A percentile compares a stretch with the other conserved stretches of the same genome.
Evolutionary conservation across 2,113 vertebrate species (phyloP).

Genomic region (Alligator sinensis): DNA sequence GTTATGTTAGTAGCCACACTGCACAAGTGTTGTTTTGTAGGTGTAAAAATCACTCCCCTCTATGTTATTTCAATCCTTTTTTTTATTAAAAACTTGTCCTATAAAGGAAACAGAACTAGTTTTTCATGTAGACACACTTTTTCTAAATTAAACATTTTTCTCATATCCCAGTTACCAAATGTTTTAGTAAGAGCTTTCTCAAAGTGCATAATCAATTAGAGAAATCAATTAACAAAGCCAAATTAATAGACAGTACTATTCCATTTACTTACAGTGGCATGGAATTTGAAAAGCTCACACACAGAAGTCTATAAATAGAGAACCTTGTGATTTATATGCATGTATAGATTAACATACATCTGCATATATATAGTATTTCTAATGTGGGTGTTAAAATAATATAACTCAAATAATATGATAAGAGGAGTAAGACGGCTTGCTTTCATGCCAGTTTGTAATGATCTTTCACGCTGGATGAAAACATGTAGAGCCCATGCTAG

Average conservation of each 20-base stretch:
- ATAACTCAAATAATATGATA: background rate
- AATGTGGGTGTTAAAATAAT: background rate
- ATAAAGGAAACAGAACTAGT: constrained; percentile 22
- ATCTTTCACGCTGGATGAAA: background rate
- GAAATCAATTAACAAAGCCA: background rate
- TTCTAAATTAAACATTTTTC: constrained; percentile 37
- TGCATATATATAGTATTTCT: background rate
- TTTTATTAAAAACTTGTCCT: constrained; percentile 3
- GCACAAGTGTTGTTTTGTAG: background rate
- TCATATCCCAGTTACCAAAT: constrained; percentile 66
- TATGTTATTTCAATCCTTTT: background rate
- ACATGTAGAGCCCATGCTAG: background rate
- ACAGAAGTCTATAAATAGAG: background rate
- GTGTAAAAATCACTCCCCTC: background rate
- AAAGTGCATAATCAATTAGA: background rate
- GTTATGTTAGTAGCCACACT: background rate
- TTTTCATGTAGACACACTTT: constrained; percentile 14
- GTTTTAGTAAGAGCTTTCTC: background rate
- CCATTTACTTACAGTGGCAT: background rate
- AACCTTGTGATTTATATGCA: background rate
- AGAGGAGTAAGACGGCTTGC: background rate
- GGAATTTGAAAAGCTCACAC: background rate
- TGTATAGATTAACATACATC: background rate
- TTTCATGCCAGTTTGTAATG: background rate
- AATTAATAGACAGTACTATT: background rate